A percentile compares a stretch with the other conserved stretches of the same genome.
These are phyloP conservation scores for Scrobipalpa costella DNA, from an alignment of 2,888 invertebrate genomes.

Conservation along the genomic window DNA sequence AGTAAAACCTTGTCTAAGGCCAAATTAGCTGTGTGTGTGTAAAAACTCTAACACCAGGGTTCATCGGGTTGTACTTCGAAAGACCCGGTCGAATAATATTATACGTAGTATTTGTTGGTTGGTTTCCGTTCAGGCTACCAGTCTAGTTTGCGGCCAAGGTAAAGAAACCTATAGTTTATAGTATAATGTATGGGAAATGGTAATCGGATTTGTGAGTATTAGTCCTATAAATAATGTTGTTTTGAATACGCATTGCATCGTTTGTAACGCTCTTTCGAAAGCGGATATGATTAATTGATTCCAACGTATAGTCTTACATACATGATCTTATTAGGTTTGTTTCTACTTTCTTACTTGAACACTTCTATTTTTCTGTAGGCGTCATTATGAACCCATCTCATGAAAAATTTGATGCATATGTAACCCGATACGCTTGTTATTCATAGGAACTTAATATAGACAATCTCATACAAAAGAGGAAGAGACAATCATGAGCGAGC, in stretches of 20 bases:
- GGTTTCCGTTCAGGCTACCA: conserved; percentile 33
- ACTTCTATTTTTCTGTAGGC: no score
- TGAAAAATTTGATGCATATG: background rate
- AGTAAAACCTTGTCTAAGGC: no score
- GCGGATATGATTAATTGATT: background rate
- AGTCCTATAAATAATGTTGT: conserved; percentile 43
- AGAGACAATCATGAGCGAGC: background rate
- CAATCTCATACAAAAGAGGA: background rate
- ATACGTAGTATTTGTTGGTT: background rate
- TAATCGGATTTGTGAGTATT: conserved; percentile 46
- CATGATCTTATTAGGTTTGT: background rate
- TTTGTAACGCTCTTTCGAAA: background rate
- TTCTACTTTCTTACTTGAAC: no score
- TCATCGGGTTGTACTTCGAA: no score
- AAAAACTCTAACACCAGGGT: no score
- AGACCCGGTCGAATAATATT: no score
- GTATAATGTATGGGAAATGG: conserved; percentile 38
- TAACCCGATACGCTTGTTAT: background rate
- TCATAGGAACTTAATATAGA: background rate
- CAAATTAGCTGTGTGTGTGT: no score
- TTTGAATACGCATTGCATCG: conserved; percentile 29
- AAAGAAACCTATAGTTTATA: background rate
- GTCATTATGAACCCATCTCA: no score
- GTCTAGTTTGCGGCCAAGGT: conserved; percentile 29
- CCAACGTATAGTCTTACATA: background rate